Base-by-base conservation (phyloP, 2,888 invertebrate species). In the Thera obeliscata region DNA sequence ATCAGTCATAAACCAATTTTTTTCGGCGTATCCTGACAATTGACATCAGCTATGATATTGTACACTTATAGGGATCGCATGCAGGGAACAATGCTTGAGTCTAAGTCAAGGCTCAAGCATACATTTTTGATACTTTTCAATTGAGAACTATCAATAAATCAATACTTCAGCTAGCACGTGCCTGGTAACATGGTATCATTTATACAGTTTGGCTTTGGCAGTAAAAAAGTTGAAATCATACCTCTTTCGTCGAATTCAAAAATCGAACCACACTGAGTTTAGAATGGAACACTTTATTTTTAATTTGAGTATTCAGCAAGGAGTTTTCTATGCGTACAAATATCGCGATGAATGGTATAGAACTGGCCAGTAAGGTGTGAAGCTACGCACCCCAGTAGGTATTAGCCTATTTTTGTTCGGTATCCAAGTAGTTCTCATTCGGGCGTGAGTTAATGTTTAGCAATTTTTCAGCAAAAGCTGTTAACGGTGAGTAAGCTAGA, bases 341-440 rank as follows among this genome's bases (percentile, higher is more conserved):
- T 83, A 80, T 78, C 79, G 76, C 84, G 83, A 77, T 78, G 84
- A 76, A 81, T 81, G 80, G 79, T 80, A 77, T 76, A 79, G 82
- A 79, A 87, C 90, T 89, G 87, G 79, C 80, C 81, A 81, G 84
- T 82, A 85, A 90, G 88, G 90, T 90, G 90, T 84, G 86, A 88
- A 87, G 78, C 78, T 86, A 82, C 82, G 74, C 74, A 73, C 71
- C 69, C 61, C 74, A 76, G 75, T 77, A 74, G 56, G 70, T 66
- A 56, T 64, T 67, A 56, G 64, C 81, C 83, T 81, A 85, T 90
- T 90, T 92, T 91, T 91, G 90, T 91, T 88, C 79, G 75, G 78
- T 86, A 86, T 84, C 78, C 81, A 79, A 85, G 85, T 83, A 81
- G 84, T 82, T 46, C 83, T 81, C 82, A 81, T 76, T 81, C 75